Evolutionary conservation across 2,888 invertebrate genomes (phyloP).

Genomic region (Hermaeophaga mercurialis): DNA sequence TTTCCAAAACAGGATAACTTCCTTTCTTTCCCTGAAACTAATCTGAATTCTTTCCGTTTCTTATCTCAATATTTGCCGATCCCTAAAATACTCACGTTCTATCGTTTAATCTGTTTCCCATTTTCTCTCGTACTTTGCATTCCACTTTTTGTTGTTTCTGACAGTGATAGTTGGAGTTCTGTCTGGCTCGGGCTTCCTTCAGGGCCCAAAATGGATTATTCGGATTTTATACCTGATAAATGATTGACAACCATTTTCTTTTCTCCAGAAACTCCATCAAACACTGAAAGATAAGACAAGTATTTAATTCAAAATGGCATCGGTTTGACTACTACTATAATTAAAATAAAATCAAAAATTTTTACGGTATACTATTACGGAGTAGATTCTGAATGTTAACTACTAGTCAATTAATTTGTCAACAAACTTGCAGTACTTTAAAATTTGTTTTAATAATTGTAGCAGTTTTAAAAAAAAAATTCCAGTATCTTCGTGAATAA

Average conservation of each 20-base stretch:
- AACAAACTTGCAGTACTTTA: too few species aligned
- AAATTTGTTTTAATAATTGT: too few species aligned
- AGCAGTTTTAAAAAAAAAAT: too few species aligned
- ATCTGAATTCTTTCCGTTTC: constrained; percentile 51
- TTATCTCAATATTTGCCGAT: constrained; percentile 53
- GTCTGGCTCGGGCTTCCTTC: constrained; percentile 22
- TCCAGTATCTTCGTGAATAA: too few species aligned
- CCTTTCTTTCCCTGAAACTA: constrained; percentile 44
- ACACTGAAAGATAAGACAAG: too few species aligned
- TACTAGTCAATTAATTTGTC: too few species aligned
- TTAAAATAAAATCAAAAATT: too few species aligned
- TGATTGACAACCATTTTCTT: neutral
- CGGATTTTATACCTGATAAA: neutral
- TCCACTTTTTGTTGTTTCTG: constrained; percentile 33
- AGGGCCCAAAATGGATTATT: neutral
- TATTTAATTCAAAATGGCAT: too few species aligned
- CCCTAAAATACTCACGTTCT: constrained; percentile 53
- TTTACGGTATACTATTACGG: too few species aligned
- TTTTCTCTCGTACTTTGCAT: constrained; percentile 42
- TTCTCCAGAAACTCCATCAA: neutral
- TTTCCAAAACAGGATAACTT: constrained; percentile 53
- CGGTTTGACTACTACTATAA: too few species aligned
- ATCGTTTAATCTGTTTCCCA: constrained; percentile 55
- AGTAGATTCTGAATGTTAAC: too few species aligned
- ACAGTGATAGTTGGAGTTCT: constrained; percentile 35